A percentile compares a stretch with the other conserved stretches of the same genome.
phyloP scores from a whole-genome alignment of 2,797 vertebrate species.

The Alosa sapidissima region DNA sequence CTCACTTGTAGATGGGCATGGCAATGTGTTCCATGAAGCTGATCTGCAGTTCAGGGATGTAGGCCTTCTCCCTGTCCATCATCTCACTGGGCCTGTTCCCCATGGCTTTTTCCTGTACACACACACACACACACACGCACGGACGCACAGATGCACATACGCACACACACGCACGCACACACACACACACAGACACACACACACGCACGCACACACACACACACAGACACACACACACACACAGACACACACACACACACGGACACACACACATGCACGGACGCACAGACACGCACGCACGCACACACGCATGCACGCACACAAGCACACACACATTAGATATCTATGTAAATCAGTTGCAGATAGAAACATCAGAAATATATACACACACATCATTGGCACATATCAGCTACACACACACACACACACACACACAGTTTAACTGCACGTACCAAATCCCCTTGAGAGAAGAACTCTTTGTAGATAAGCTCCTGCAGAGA shows the following conservation, averaged over 20 bases:
- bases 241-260: too few relatives aligned
- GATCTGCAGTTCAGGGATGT: conserved; percentile 97
- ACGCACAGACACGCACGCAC: conserved; percentile 19
- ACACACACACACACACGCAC: conserved; percentile 38
- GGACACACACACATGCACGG: background rate
- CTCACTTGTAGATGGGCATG: conserved; percentile 98
- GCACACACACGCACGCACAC: too few relatives aligned
- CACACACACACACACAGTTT: conserved; percentile 27
- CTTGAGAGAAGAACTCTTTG: conserved; percentile 99
- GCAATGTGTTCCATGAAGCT: conserved; percentile 99
- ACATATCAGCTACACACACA: conserved; percentile 9
- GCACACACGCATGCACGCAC: too few relatives aligned
- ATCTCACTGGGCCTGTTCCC: conserved; percentile 97
- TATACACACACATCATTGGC: too few relatives aligned
- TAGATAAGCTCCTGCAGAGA: conserved; percentile 92
- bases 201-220: too few relatives aligned
- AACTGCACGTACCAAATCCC: conserved; percentile 89
- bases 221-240: too few relatives aligned
- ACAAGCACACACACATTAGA: too few relatives aligned
- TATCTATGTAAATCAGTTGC: too few relatives aligned
- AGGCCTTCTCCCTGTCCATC: conserved; percentile 99
- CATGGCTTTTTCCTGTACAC: conserved; percentile 93
- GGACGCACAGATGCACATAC: too few relatives aligned
- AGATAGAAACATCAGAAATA: background rate
- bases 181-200: too few relatives aligned